Base-by-base conservation (phyloP, 35 echinoderm and acorn worm genomes). In the Apostichopus parvimensis region DNA sequence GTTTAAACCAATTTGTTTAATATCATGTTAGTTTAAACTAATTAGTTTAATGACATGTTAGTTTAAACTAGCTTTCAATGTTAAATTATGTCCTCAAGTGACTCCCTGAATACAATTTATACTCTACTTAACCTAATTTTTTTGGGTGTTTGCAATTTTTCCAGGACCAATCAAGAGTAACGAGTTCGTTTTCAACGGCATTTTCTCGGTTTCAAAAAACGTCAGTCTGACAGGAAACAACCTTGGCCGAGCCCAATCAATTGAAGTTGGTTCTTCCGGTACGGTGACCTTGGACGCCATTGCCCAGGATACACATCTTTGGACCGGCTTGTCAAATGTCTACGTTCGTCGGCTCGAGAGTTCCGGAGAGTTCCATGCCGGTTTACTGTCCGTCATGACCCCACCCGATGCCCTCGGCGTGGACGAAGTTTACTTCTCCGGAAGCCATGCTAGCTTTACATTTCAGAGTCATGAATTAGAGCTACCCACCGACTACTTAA, bases 391-490 rank as follows among this genome's bases (percentile, higher is more conserved):
- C 53, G 70, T 82, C 59, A 91, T 93, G 9, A 79, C 73, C 59
- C 83, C 73, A 13, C 53, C 28, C 57, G 59, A 18, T 34, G 9
- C 66, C 1, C 6, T 14, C 4, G 94, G 94, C 1, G 84, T 87
- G 79, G 80, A 95, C 9, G 70, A 56, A 64, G 65, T 95, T n/a
- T 18, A 93, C 6, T 66, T 95, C 65, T 53, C 53, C 20, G 83
- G 81, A 6, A 82, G 79, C 66, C 90, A 64, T 78, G 91, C 83
- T 11, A 79, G 85, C 17, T 93, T 95, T 14, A 58, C 57, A 6
- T 93, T 95, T 64, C 91, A 91, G 73, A 55, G 79, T 54, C 59
- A 87, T 8, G 91, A 71, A 21, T 72, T 53, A 4, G 94, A 95
- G 73, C 79, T 95, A 53, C 60, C 65, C 8, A 93, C 89, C 28